A percentile compares a stretch with the other conserved stretches of the same genome.
phyloP scores from a whole-genome alignment of 2,113 vertebrate species.

The Lagopus leucura region DNA sequence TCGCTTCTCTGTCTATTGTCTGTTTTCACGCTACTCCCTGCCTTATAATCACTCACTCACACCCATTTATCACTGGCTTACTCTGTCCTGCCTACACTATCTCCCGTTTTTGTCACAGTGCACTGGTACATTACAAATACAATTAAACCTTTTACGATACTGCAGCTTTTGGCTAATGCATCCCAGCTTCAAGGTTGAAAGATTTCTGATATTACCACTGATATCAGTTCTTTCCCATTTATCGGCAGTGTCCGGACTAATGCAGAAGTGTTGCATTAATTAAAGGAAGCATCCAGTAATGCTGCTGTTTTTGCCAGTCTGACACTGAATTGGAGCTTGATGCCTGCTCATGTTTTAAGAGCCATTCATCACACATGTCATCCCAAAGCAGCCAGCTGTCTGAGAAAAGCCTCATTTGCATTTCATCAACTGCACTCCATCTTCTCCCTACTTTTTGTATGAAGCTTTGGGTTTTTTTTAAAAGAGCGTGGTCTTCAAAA shows the following conservation, averaged over 20 bases:
- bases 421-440: slow-evolving; percentile 83
- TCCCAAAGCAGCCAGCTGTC: slow-evolving; percentile 91
- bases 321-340: slow-evolving; percentile 91
- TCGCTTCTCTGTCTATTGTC: slow-evolving; percentile 78
- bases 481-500: slow-evolving; percentile 76
- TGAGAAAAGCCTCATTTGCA: slow-evolving; percentile 88
- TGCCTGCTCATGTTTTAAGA: slow-evolving; percentile 92
- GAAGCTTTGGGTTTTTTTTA: slow-evolving; percentile 70
- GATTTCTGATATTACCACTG: slow-evolving; percentile 85
- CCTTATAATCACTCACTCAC: slow-evolving; percentile 77
- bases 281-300: slow-evolving; percentile 91
- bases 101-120: slow-evolving; percentile 84
- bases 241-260: slow-evolving; percentile 83
- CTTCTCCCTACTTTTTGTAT: slow-evolving; percentile 74
- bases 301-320: slow-evolving; percentile 83
- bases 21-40: slow-evolving; percentile 73
- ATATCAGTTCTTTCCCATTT: slow-evolving; percentile 83
- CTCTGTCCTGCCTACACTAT: slow-evolving; percentile 76
- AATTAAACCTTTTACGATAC: slow-evolving; percentile 85
- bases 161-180: slow-evolving; percentile 80
- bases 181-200: slow-evolving; percentile 84
- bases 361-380: slow-evolving; percentile 98
- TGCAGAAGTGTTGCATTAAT: slow-evolving; percentile 86
- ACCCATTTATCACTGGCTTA: slow-evolving; percentile 83
- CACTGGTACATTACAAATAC: slow-evolving; percentile 88